Evolutionary conservation across 2,113 vertebrate genomes (phyloP), one percentile per base, ranked within the genome.

Genomic region (Diphyllodes magnificus): DNA sequence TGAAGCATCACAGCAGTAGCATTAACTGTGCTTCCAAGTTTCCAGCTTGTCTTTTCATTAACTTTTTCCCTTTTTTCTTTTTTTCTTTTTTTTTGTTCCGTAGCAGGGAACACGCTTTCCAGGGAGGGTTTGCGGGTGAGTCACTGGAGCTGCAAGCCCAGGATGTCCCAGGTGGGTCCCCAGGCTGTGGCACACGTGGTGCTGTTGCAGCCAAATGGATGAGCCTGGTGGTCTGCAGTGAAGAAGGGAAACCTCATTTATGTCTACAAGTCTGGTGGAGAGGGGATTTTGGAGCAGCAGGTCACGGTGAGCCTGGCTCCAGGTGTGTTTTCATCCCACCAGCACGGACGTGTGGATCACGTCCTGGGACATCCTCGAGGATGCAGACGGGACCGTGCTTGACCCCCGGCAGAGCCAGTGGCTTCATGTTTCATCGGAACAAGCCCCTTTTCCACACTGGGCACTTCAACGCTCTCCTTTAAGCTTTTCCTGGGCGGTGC

Each of bases 1-100:
- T 27, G 82, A 92, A 80, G 73, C 70, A 89, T 85, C 71, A 33
- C 84, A 82, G 63, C 66, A 69, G 53, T 19, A 88, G 85, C 75
- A 79, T 69, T 89, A 86, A 73, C 63, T 49, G 28, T 12, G 49
- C 57, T 85, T 94, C 37, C 17, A 37, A 1, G 0, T 77, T 89
- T 51, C 35, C 72, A 82, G 63, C 6, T 16, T 73, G 50, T 64
- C 40, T 84, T 73, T 90, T 72, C 85, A 64, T 94, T 94, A 88
- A 86, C 63, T 24, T 70, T 85, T 56, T 59, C 5, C 9, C 4
- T 44, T 85, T 44, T 44, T 7, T n/a, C n/a, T n/a, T 35, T 60
- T 51, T 9, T 9, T 28, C 53, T 53, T 53, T 86, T 30, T 27
- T 31, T 76, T 39, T 25, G 61, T 65, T 57, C 70, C 33, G 40